Conservation (phyloP, 2,797 vertebrate species). For the Scomberomorus guttatus region DNA sequence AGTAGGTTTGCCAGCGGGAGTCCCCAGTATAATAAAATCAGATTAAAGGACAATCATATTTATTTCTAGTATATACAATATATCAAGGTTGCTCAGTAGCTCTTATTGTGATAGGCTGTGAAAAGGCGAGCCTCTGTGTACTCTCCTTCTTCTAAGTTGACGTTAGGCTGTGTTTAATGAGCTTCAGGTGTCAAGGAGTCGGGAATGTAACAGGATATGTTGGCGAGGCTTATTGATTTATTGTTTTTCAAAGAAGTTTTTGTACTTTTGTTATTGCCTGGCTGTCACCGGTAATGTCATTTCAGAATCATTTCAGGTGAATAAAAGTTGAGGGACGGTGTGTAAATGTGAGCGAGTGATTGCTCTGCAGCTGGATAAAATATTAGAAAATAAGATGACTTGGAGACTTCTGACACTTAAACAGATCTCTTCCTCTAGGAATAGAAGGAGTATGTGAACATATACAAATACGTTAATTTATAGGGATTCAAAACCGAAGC, state of each 20-base stretch:
- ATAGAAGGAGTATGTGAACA: constrained; percentile 14
- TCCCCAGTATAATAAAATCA: constrained; percentile 98
- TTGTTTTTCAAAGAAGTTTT: constrained; percentile 84
- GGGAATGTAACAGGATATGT: constrained; percentile 90
- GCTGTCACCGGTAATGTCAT: constrained; percentile 81
- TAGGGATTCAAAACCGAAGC: constrained; percentile 15
- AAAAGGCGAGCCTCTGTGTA: constrained; percentile 79
- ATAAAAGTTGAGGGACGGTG: constrained; percentile 78
- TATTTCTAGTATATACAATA: constrained; percentile 98
- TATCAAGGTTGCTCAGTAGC: constrained; percentile 83
- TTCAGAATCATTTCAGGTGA: constrained; percentile 79
- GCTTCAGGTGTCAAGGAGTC: constrained; percentile 88
- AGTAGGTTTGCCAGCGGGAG: constrained; percentile 95
- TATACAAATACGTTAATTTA: constrained; percentile 35
- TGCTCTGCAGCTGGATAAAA: constrained; percentile 57
- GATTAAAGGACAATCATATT: constrained; percentile 98
- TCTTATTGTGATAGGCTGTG: constrained; percentile 84
- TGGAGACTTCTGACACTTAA: constrained; percentile 60
- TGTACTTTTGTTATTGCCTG: constrained; percentile 84
- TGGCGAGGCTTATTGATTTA: constrained; percentile 89
- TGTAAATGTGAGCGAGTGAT: constrained; percentile 67
- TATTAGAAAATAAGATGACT: constrained; percentile 60
- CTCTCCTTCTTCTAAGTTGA: constrained; percentile 91
- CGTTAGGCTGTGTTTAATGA: constrained; percentile 95
- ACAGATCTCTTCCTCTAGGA: constrained; percentile 37